Percentiles rank a stretch among this genome's conserved stretches.
Conservation (phyloP, 2,888 invertebrate species). For the Ethmia dodecea region DNA sequence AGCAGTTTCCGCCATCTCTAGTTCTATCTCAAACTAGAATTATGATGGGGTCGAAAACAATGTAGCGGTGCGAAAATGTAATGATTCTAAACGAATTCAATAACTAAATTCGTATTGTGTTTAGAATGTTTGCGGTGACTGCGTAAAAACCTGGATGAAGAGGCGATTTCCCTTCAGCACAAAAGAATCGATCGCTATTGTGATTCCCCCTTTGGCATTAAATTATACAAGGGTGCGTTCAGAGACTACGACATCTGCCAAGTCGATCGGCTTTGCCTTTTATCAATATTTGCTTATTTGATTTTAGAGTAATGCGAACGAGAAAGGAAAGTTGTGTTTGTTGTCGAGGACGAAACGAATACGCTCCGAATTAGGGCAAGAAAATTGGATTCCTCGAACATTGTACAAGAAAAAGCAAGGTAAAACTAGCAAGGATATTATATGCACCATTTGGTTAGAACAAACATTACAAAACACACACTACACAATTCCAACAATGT, state of each 20-base stretch:
- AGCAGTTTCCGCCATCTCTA: slow-evolving; percentile 2
- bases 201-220: slow-evolving; percentile 59
- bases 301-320: slow-evolving; percentile 43
- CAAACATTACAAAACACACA: too few relatives aligned
- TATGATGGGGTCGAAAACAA: slow-evolving; percentile 51
- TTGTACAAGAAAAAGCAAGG: too few relatives aligned
- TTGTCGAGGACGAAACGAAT: slow-evolving; percentile 10
- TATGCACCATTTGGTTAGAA: too few relatives aligned
- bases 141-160: slow-evolving; percentile 45
- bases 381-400: too few relatives aligned
- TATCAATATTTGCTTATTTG: slow-evolving; percentile 65
- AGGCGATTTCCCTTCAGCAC: slow-evolving; percentile 49
- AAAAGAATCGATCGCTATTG: slow-evolving; percentile 65
- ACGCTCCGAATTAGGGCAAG: too few relatives aligned
- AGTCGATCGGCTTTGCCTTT: slow-evolving; percentile 55
- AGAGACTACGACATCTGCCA: slow-evolving; percentile 53
- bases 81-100: slow-evolving; percentile 29
- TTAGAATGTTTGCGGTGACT: slow-evolving; percentile 41
- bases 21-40: slow-evolving; percentile 29
- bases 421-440: too few relatives aligned
- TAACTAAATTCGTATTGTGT: slow-evolving; percentile 4
- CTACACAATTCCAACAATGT: too few relatives aligned
- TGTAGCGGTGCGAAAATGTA: slow-evolving; percentile 38
- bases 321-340: slow-evolving; percentile 33
- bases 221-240: slow-evolving; percentile 57